These are phyloP conservation scores for Tinamus guttatus DNA, from an alignment of 2,113 vertebrate species.

Conservation along the genomic window DNA sequence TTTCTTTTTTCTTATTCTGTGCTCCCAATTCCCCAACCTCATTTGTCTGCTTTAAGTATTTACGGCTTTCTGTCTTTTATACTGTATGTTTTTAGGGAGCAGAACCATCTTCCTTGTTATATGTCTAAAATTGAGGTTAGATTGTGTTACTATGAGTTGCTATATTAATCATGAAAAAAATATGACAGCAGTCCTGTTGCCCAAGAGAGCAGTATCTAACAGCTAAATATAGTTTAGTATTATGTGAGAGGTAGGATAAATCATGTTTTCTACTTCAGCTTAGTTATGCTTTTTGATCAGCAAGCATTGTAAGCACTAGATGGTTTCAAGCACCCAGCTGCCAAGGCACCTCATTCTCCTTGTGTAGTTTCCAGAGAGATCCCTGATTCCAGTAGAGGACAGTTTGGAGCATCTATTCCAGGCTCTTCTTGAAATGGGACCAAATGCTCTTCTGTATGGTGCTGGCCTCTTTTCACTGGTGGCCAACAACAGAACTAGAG, in stretches of 20 bases:
- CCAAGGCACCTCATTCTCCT: slow-evolving; percentile 2
- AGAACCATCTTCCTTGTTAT: not conserved
- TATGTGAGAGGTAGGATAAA: not conserved
- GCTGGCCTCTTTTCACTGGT: too few species aligned
- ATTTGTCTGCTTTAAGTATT: slow-evolving; percentile 2
- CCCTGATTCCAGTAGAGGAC: not conserved
- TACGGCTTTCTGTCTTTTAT: not conserved
- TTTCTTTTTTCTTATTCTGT: not conserved
- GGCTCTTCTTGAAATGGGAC: not conserved
- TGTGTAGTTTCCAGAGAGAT: not conserved
- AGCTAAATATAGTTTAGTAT: not conserved
- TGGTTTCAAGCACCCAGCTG: not conserved
- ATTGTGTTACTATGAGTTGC: not conserved
- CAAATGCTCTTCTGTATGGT: not conserved
- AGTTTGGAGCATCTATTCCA: not conserved
- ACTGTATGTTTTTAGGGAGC: not conserved
- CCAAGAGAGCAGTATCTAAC: not conserved
- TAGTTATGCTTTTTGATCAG: not conserved
- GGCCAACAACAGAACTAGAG: too few species aligned
- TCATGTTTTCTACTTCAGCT: not conserved
- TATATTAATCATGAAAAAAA: not conserved
- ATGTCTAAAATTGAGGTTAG: not conserved
- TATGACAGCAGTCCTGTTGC: not conserved
- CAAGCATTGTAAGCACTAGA: not conserved
- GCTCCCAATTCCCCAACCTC: not conserved